phyloP scores from a whole-genome alignment of 1,140 invertebrate genomes.

The Dufourea novaeangliae region DNA sequence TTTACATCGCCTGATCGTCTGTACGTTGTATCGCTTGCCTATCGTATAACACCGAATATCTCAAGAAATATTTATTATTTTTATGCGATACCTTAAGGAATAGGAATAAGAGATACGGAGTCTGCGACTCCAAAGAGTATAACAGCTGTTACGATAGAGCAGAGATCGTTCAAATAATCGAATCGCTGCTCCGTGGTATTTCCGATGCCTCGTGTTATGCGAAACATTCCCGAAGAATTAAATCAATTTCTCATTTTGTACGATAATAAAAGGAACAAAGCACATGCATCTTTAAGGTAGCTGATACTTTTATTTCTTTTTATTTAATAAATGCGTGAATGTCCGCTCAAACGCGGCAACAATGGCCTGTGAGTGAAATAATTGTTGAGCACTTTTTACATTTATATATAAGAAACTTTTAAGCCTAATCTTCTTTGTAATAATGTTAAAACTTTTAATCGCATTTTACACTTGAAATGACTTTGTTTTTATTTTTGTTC shows the following conservation, averaged over 20 bases:
- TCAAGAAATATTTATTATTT: slow-evolving; percentile 32
- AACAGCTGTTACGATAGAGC: background rate
- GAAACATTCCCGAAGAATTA: slow-evolving; percentile 29
- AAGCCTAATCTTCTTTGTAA: slow-evolving; percentile 38
- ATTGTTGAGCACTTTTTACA: slow-evolving; percentile 29
- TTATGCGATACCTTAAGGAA: background rate
- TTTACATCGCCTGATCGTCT: background rate
- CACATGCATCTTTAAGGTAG: background rate
- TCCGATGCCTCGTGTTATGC: background rate
- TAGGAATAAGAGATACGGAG: background rate
- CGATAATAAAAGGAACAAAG: background rate
- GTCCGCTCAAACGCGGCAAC: background rate
- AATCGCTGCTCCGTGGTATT: background rate
- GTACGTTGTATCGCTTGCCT: background rate
- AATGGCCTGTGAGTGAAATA: slow-evolving; percentile 30
- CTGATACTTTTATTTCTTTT: slow-evolving; percentile 1
- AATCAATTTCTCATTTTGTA: slow-evolving; percentile 23
- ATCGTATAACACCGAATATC: slow-evolving; percentile 15
- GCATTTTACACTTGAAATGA: slow-evolving; percentile 31
- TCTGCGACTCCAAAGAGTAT: background rate
- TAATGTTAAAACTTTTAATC: slow-evolving; percentile 40
- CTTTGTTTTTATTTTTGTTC: background rate
- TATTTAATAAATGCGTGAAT: slow-evolving; percentile 28
- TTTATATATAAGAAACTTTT: slow-evolving; percentile 25
- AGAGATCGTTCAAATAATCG: slow-evolving; percentile 4